Evolutionary conservation across 2,888 invertebrate genomes (phyloP).

Genomic region (Sesia bembeciformis): DNA sequence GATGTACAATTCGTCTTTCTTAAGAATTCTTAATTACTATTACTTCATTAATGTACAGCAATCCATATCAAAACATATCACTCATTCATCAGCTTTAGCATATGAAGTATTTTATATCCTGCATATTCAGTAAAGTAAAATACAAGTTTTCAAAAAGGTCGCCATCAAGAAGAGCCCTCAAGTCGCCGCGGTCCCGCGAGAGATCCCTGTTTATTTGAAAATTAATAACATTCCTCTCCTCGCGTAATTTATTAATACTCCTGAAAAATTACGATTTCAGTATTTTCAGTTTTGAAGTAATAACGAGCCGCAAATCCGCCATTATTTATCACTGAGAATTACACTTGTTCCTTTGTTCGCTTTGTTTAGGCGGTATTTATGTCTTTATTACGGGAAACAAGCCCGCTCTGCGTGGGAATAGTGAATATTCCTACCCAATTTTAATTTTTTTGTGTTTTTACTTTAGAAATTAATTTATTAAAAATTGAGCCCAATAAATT

Average conservation of each 20-base stretch:
- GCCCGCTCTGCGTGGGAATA: too few relatives aligned
- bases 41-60: too few relatives aligned
- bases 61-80: too few relatives aligned
- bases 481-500: too few relatives aligned
- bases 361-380: not conserved
- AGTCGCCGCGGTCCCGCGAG: not conserved
- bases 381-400: not conserved
- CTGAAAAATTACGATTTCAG: slow-evolving; percentile 6
- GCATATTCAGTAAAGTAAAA: too few relatives aligned
- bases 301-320: slow-evolving; percentile 3
- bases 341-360: slow-evolving; percentile 2
- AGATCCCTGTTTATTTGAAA: slow-evolving; percentile 6
- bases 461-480: too few relatives aligned
- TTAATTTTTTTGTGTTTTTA: too few relatives aligned
- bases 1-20: too few relatives aligned
- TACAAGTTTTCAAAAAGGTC: not conserved
- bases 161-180: not conserved
- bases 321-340: slow-evolving; percentile 1
- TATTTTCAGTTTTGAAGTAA: slow-evolving; percentile 2
- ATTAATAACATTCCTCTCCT: slow-evolving; percentile 5
- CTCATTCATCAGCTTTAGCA: too few relatives aligned
- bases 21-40: too few relatives aligned
- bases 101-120: too few relatives aligned
- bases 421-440: too few relatives aligned
- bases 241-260: slow-evolving; percentile 3